Percentiles rank a stretch among this genome's conserved stretches.
Evolutionary conservation across 2,888 invertebrate genomes (phyloP).

Genomic region (Melieria crassipennis): DNA sequence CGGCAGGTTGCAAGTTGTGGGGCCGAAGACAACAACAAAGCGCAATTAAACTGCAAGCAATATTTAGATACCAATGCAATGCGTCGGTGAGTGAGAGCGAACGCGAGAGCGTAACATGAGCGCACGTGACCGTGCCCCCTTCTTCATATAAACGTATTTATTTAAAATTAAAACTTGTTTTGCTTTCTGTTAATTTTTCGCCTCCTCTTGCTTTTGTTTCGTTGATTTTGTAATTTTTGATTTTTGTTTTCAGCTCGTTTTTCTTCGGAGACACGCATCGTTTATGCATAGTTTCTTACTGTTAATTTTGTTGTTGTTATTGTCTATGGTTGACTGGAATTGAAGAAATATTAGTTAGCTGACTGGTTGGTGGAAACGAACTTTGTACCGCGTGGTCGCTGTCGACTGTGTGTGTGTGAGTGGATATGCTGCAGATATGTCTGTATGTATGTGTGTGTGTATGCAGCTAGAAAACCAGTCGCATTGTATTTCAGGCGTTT

Average conservation of each 20-base stretch:
- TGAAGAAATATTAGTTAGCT: constrained; percentile 1
- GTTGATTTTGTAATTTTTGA: constrained; percentile 3
- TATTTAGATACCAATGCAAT: background rate
- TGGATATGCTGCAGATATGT: background rate
- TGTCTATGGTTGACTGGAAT: constrained; percentile 15
- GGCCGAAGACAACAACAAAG: too few species aligned
- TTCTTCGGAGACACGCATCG: background rate
- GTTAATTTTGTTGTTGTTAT: background rate
- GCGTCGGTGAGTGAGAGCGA: too few species aligned
- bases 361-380: background rate
- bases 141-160: too few species aligned
- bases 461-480: background rate
- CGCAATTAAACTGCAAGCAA: background rate
- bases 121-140: too few species aligned
- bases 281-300: constrained; percentile 6
- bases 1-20: too few species aligned
- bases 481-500: background rate
- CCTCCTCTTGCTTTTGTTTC: too few species aligned
- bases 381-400: too few species aligned
- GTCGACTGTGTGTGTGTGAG: too few species aligned
- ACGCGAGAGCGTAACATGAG: too few species aligned
- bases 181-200: too few species aligned
- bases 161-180: too few species aligned
- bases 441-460: background rate
- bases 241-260: constrained; percentile 3